Evolutionary conservation across 2,113 vertebrate species (phyloP).

Genomic region (Bostrychus sinensis): DNA sequence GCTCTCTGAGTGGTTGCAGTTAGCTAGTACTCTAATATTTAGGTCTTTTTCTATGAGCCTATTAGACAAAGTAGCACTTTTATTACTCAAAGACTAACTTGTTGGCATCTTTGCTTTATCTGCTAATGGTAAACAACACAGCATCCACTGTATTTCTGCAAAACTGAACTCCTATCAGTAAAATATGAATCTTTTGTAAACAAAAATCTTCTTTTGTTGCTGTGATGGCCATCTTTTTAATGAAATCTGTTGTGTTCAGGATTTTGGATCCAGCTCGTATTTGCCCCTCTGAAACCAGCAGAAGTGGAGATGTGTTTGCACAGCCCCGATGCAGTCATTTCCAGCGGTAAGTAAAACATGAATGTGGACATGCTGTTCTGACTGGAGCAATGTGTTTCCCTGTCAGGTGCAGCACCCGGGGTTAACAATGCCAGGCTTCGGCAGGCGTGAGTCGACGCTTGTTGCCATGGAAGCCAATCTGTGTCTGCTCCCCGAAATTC

Average conservation of each 20-base stretch:
- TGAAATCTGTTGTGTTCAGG: not conserved
- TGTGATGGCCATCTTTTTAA: not conserved
- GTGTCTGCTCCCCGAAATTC: constrained; percentile 15
- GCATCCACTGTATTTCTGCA: too few species aligned
- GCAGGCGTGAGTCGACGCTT: constrained; percentile 6
- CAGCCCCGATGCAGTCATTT: not conserved
- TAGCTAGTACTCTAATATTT: too few species aligned
- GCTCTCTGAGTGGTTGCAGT: too few species aligned
- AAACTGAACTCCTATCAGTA: too few species aligned
- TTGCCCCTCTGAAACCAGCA: not conserved
- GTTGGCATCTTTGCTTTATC: too few species aligned
- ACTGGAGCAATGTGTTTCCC: constrained; percentile 18
- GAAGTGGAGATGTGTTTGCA: not conserved
- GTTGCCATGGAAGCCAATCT: constrained; percentile 57
- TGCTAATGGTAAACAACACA: too few species aligned
- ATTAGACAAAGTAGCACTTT: too few species aligned
- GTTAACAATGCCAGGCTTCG: constrained; percentile 39
- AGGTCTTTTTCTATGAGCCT: too few species aligned
- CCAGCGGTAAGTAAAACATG: not conserved
- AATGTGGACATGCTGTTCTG: constrained; percentile 19
- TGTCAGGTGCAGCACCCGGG: constrained; percentile 13
- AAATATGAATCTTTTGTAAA: too few species aligned
- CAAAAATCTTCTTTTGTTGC: too few species aligned
- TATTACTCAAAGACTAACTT: too few species aligned
- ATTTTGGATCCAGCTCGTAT: not conserved